Evolutionary conservation across 2,113 vertebrate species (phyloP).

Genomic region (Thalassarche chlororhynchos): DNA sequence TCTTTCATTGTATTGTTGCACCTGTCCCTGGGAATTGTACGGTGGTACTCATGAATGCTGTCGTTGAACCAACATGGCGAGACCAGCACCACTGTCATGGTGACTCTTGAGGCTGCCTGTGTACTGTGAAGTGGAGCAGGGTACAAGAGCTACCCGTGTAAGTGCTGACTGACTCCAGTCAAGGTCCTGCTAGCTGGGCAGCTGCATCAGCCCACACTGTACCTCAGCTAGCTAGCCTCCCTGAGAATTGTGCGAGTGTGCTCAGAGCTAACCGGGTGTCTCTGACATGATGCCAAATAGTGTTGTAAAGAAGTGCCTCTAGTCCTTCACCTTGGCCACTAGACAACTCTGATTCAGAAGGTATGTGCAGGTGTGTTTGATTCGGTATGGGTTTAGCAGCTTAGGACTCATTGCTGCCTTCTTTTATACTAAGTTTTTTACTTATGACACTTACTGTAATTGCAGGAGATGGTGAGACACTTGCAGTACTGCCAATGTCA

Average conservation of each 20-base stretch:
- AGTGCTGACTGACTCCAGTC: background rate
- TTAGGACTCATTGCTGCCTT: background rate
- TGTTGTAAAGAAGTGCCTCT: background rate
- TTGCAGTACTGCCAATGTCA: background rate
- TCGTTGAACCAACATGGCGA: background rate
- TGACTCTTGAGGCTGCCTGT: too few species aligned
- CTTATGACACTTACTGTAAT: background rate
- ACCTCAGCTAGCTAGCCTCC: background rate
- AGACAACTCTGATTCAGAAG: background rate
- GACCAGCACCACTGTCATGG: rapidly evolving
- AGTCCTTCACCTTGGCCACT: background rate
- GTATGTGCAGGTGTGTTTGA: background rate
- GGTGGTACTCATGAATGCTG: rapidly evolving
- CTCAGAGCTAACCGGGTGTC: background rate
- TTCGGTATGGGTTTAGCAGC: background rate
- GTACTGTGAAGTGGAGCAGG: background rate
- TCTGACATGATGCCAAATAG: background rate
- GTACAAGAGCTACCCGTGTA: rapidly evolving
- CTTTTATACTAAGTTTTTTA: background rate
- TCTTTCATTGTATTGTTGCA: background rate
- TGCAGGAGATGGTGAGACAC: background rate
- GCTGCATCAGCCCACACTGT: background rate
- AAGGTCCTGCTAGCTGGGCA: background rate
- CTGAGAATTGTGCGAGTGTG: background rate
- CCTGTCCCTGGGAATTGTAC: background rate